These are phyloP conservation scores for Apostichopus californicus DNA, from an alignment of 35 echinoderm and acorn worm species.

Conservation along the genomic window DNA sequence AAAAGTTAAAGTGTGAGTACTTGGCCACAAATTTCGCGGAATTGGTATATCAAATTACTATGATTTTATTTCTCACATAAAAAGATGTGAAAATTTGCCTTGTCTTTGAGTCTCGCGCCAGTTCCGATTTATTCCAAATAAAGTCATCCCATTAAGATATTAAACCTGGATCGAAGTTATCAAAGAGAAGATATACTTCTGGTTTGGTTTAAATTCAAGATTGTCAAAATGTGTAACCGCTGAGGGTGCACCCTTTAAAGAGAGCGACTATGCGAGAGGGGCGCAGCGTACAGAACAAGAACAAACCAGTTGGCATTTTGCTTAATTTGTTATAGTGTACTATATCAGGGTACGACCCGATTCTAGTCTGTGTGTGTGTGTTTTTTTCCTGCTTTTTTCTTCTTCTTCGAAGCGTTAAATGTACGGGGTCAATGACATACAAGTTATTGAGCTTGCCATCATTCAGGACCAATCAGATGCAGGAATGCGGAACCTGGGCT, in stretches of 20 bases:
- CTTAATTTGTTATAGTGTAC: constrained; percentile 42
- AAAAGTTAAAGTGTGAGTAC: not conserved
- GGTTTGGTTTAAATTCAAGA: too few species aligned
- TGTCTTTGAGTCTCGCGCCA: not conserved
- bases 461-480: constrained; percentile 11
- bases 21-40: not conserved
- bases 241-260: not conserved
- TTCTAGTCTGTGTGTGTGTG: not conserved
- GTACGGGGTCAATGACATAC: constrained; percentile 43
- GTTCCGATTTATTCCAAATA: not conserved
- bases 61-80: not conserved
- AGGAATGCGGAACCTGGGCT: constrained; percentile 30
- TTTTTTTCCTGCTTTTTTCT: not conserved
- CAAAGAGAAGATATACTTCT: too few species aligned
- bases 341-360: constrained; percentile 41
- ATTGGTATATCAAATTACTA: constrained; percentile 31
- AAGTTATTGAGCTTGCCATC: constrained; percentile 37
- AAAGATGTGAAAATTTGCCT: not conserved
- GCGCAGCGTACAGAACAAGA: constrained; percentile 9
- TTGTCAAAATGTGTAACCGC: too few species aligned
- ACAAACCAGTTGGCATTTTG: constrained; percentile 47
- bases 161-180: not conserved
- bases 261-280: not conserved
- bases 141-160: not conserved
- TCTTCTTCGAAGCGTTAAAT: not conserved